Base-by-base conservation (phyloP, 2,888 invertebrate genomes). In the Mythimna impura region DNA sequence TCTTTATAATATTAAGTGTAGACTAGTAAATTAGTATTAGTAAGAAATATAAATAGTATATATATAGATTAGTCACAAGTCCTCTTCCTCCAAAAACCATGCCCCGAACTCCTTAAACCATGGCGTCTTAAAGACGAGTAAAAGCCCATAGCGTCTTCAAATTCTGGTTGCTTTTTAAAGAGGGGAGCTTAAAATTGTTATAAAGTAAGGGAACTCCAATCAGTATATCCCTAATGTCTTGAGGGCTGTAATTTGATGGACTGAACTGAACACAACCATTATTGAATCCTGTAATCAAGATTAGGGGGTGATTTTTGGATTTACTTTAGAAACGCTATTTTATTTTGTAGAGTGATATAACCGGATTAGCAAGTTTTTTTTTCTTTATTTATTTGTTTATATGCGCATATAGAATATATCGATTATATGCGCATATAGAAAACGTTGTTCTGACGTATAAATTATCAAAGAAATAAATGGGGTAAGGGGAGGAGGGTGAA, bases 131-230 rank as follows among this genome's bases (percentile, higher is more conserved):
- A 90, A 89, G 85, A 88, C 73, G 66, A 71, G 78, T 85, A 85
- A 85, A 76, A 78, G 76, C 69, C 75, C 84, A 84, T 86, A 84
- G 76, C 87, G 78, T 83, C 78, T 73, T 81, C 81, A 85, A 85
- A 83, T 84, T 83, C 85, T 88, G 89, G 85, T 90, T 87, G 86
- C 84, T 90, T 90, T 89, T 90, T 63, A 86, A 89, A 88, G 84
- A 86, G 86, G 88, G 87, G 86, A 75, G 25, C 74, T 68, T 78
- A 78, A 78, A 79, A 89, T 91, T 90, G 90, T 91, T 90, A 90
- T 90, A 89, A 91, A 90, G 87, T 55, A 60, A 71, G 62, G 60
- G 68, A 87, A 83, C 84, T 89, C 86, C 91, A 90, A 92, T 92
- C 90, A 87, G 86, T 88, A 77, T 84, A 78, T 87, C 86, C 83